A percentile compares a stretch with the other conserved stretches of the same genome.
phyloP scores from a whole-genome alignment of 2,888 invertebrate species.

The Zaprionus lineosus region DNA sequence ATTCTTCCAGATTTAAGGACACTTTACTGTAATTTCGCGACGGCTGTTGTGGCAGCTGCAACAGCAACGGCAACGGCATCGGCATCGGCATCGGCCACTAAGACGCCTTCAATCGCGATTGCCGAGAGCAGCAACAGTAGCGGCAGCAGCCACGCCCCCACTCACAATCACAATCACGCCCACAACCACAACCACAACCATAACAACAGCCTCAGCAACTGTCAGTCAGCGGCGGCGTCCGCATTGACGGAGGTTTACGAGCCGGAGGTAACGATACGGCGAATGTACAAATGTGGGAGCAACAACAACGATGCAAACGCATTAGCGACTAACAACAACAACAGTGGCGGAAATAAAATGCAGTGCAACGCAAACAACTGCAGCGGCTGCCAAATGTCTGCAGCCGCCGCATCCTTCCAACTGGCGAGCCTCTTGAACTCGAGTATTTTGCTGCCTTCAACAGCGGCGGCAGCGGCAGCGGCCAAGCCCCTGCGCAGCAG shows the following conservation, averaged over 20 bases:
- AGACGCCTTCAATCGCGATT: constrained; percentile 42
- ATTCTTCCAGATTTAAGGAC: constrained; percentile 83
- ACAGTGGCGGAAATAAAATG: constrained; percentile 36
- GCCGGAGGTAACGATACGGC: constrained; percentile 82
- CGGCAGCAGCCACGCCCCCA: constrained; percentile 30
- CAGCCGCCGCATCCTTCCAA: constrained; percentile 80
- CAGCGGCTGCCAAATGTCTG: constrained; percentile 79
- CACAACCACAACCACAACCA: constrained; percentile 21
- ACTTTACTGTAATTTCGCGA: constrained; percentile 81
- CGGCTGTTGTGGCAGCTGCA: constrained; percentile 81
- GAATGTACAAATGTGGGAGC: constrained; percentile 82
- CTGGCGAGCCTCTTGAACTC: constrained; percentile 80
- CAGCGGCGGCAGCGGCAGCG: constrained; percentile 37
- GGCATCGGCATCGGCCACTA: constrained; percentile 36
- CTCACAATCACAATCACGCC: constrained; percentile 18
- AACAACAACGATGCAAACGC: constrained; percentile 15
- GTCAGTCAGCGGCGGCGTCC: constrained; percentile 31
- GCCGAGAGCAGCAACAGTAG: constrained; percentile 32
- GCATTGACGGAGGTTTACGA: constrained; percentile 80
- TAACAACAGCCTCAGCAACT: constrained; percentile 23
- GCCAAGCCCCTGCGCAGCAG: constrained; percentile 20
- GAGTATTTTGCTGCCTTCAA: constrained; percentile 73
- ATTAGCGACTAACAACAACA: constrained; percentile 23
- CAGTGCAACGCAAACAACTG: constrained; percentile 64
- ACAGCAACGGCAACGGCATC: constrained; percentile 58